These are phyloP conservation scores for Chionis minor DNA, from an alignment of 2,113 vertebrate genomes.

Conservation along the genomic window DNA sequence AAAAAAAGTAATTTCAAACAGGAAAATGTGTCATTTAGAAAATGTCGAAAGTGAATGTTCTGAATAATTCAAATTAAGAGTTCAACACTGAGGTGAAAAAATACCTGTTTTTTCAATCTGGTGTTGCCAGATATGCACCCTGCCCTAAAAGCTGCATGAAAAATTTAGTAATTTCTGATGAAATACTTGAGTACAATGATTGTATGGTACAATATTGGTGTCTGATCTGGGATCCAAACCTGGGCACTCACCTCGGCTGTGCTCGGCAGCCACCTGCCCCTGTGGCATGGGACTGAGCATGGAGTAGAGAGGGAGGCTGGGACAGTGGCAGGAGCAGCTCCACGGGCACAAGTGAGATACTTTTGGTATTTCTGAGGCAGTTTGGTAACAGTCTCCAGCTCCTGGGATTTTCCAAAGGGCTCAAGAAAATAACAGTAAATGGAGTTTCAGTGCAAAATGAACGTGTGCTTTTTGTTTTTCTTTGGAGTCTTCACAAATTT, in stretches of 20 bases:
- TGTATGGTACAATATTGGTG: accelerated
- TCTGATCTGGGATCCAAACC: neutral
- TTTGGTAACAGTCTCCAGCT: neutral
- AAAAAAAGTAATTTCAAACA: neutral
- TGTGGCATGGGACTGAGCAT: too few species aligned
- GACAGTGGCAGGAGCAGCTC: neutral
- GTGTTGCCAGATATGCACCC: neutral
- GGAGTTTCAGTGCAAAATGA: neutral
- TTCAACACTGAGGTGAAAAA: neutral
- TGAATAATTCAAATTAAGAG: conserved; percentile 4
- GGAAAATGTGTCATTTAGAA: neutral
- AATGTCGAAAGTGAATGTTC: neutral
- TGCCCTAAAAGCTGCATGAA: neutral
- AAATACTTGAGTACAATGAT: neutral
- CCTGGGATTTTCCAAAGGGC: neutral
- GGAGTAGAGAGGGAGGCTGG: neutral
- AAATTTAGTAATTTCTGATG: neutral
- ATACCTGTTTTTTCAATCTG: too few species aligned
- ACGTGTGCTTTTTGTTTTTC: accelerated
- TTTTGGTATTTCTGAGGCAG: neutral
- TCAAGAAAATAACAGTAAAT: neutral
- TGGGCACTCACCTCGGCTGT: neutral
- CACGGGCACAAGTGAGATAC: neutral
- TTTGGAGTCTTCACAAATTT: neutral
- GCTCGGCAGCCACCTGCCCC: neutral